Evolutionary conservation across 2,888 invertebrate genomes (phyloP), one percentile per base, ranked within the genome.

Genomic region (Aleiodes leptofemur): DNA sequence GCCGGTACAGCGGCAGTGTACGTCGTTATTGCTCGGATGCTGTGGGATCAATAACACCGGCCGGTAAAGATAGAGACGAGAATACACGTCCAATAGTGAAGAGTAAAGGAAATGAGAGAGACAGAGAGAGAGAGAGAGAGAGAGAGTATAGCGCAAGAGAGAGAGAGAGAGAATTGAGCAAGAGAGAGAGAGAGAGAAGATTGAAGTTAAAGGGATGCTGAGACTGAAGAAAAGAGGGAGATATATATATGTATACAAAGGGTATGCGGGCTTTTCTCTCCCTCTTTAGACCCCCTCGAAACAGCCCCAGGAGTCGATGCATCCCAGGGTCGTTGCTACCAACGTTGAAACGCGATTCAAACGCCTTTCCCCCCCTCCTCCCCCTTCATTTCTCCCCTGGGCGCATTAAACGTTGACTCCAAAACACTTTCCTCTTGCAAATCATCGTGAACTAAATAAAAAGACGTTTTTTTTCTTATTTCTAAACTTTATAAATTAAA

Each of bases 301-400:
- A 85, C 86, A 85, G 86, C 87, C 87, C 88, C 88, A 88, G 87
- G 87, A 88, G 88, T 88, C 88, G 88, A 88, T 88, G 89, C 88
- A 88, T 89, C 88, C 68, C 88, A 87, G 88, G 89, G 88, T 89
- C 88, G 89, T 89, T 88, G 89, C 89, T 89, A 88, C 89, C 89
- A 86, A 34, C 34, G 34, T 23, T 34, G 34, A 86, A 87, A 23
- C 23, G 23, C 88, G 87, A 88, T 86, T 87, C 87, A 86, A 85
- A 86, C 83, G 84, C 85, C 84, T 85, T 80, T 82, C 81, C 82
- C 78, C 38, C 31, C 38, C 38, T 61, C 23, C 23, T 61, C 23
- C 23, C 61, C 14, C 55, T 14, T 16, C 34, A n/a, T 31, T 61
- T 31, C 23, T 64, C 64, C 64, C 64, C n/a, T 23, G 64, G 64